Evolutionary conservation across 1,140 invertebrate genomes (phyloP).

Genomic region (Zaprionus nigranus): DNA sequence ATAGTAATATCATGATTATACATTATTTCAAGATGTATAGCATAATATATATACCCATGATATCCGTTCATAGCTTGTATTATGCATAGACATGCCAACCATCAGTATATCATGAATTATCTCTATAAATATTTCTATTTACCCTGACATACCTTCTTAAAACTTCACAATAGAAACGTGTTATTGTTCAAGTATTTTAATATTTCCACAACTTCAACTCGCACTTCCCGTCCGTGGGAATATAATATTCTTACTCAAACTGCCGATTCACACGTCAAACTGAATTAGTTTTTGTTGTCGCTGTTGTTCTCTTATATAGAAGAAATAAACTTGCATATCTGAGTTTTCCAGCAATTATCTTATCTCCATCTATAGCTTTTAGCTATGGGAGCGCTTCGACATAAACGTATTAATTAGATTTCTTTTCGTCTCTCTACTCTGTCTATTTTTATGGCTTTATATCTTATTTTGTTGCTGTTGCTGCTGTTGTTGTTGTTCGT

Average conservation of each 20-base stretch:
- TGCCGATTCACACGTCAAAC: slow-evolving; percentile 8
- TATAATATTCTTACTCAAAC: background rate
- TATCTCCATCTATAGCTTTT: slow-evolving; percentile 1
- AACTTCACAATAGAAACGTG: background rate
- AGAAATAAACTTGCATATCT: background rate
- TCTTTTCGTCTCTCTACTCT: background rate
- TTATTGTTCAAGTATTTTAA: background rate
- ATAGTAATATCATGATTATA: background rate
- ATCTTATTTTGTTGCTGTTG: background rate
- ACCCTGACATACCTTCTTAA: background rate
- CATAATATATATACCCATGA: no score
- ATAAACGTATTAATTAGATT: slow-evolving; percentile 7
- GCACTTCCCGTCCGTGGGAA: slow-evolving; percentile 9
- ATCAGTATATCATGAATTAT: no score
- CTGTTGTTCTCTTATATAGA: background rate
- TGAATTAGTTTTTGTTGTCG: background rate
- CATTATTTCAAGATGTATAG: no score
- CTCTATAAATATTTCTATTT: background rate
- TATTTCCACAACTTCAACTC: background rate
- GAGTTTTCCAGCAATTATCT: slow-evolving; percentile 10
- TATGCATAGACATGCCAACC: background rate
- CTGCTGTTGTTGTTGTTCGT: background rate
- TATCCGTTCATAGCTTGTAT: background rate
- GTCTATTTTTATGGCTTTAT: background rate
- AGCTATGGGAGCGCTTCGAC: background rate